These are phyloP conservation scores for Bembecia ichneumoniformis DNA, from an alignment of 2,888 invertebrate genomes.

Conservation along the genomic window DNA sequence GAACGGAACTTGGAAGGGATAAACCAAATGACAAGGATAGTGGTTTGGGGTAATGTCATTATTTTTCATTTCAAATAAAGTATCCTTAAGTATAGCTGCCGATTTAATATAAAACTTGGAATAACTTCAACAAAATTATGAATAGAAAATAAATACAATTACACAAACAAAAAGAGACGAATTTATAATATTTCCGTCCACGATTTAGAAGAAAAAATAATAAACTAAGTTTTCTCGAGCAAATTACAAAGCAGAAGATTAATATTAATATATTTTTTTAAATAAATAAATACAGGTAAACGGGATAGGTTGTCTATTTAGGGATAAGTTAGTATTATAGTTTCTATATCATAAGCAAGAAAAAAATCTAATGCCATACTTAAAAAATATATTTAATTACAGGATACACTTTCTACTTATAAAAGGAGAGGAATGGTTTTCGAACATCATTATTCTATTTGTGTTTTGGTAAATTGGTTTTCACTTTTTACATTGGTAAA, in stretches of 20 bases:
- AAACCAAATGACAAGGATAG: slow-evolving; percentile 16
- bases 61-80: slow-evolving; percentile 61
- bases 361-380: neutral
- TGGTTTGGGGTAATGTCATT: slow-evolving; percentile 48
- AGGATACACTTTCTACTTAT: too few relatives aligned
- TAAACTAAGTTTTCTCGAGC: slow-evolving; percentile 41
- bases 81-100: slow-evolving; percentile 65
- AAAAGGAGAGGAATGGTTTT: too few relatives aligned
- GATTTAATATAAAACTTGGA: slow-evolving; percentile 52
- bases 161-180: slow-evolving; percentile 34
- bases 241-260: slow-evolving; percentile 59
- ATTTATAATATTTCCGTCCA: slow-evolving; percentile 7
- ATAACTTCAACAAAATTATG: slow-evolving; percentile 50
- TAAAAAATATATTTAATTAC: too few relatives aligned
- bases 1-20: slow-evolving; percentile 25
- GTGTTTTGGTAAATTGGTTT: too few relatives aligned
- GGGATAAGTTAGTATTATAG: slow-evolving; percentile 33
- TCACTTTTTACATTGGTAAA: slow-evolving; percentile 11
- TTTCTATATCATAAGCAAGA: neutral
- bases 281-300: slow-evolving; percentile 59
- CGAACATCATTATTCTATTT: too few relatives aligned
- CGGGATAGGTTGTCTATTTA: slow-evolving; percentile 42
- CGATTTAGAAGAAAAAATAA: slow-evolving; percentile 13
- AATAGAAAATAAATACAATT: slow-evolving; percentile 34
- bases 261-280: slow-evolving; percentile 44